Evolutionary conservation across 2,113 vertebrate genomes (phyloP), one percentile per base, ranked within the genome.

Genomic region (Meles meles): DNA sequence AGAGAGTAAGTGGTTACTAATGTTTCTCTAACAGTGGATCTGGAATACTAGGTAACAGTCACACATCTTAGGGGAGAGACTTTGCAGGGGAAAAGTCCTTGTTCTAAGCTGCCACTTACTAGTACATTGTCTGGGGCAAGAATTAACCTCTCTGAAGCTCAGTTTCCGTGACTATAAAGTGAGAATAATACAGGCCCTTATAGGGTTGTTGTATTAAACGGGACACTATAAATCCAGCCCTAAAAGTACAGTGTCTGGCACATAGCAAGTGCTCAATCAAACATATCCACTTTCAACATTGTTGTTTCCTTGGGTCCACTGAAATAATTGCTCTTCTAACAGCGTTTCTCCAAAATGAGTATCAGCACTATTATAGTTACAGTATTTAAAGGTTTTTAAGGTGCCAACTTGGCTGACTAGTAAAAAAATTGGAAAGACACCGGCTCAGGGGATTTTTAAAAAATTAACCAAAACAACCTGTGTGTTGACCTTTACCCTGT

Each of bases 381-480:
- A 81, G 12, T 74, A 69, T 65, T 96, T 82, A 83, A 96, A 96
- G 7, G 27, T 82, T 88, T 87, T 87, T 63, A 96, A 97, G 80
- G 80, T 96, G 17, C 57, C 57, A 94, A 85, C 18, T 86, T 94
- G 18, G 44, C 25, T 86, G 52, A 91, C 29, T 89, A 82, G 6
- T 94, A 47, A 93, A 67, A 87, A 63, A 71, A 74, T 29, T 84
- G 57, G 74, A 88, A 83, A 97, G 63, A 93, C 39, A 42, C 23
- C 18, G 17, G 37, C 37, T 82, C 49, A 86, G n/a, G 55, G 52
- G 44, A 95, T 55, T 76, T 97, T 97, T 93, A 29, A 83, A 29
- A 94, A 96, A 88, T 85, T 88, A 97, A 96, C 49, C 86, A 94
- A 97, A 94, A 88, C 44, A 93, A 93, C 44, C 88, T 95, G 80